Base-by-base conservation (phyloP, 2,888 invertebrate species). In the Tiliacea aurago region DNA sequence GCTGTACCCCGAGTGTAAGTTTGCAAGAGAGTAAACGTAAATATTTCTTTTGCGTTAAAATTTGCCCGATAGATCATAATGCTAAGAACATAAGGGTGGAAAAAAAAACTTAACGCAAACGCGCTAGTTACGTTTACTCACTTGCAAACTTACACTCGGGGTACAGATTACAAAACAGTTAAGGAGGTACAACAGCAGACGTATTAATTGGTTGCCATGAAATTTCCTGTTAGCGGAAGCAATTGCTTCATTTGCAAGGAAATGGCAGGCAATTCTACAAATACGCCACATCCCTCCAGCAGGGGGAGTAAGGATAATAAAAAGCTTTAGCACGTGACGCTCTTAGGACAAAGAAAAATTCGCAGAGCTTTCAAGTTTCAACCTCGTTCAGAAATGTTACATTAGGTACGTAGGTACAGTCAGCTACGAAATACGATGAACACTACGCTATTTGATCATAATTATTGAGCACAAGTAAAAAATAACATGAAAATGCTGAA, bases 261-360 rank as follows among this genome's bases (percentile, higher is more conserved):
- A 92, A 92, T 86, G 86, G 86, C 84, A 53, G 79, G 84, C 77
- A 83, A 89, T 90, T 87, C 78, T 78, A 79, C 87, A 85, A 87
- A 87, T 79, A 83, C 84, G 78, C 81, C 86, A 84, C 81, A 84
- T 80, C 81, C 85, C 86, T 73, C 76, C 71, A 73, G 66, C 72
- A 78, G 71, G 84, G 81, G 86, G 82, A 86, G 89, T 84, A 83
- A 78, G 89, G 89, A 91, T 94, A 94, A 94, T 94, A 95, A 94
- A 95, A 94, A 89, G 92, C 92, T 93, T 91, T 88, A 88, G 93
- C 90, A 94, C 94, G 95, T 95, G 95, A 93, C 92, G 90, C 84
- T 88, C 83, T 92, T 89, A 89, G 88, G 90, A 93, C 91, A 93
- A 93, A 92, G 91, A 91, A 93, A 89, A 92, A 91, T 91, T 90